A percentile compares a stretch with the other conserved stretches of the same genome.
These are phyloP conservation scores for Chelonia mydas DNA, from an alignment of 2,797 vertebrate species.

Conservation along the genomic window DNA sequence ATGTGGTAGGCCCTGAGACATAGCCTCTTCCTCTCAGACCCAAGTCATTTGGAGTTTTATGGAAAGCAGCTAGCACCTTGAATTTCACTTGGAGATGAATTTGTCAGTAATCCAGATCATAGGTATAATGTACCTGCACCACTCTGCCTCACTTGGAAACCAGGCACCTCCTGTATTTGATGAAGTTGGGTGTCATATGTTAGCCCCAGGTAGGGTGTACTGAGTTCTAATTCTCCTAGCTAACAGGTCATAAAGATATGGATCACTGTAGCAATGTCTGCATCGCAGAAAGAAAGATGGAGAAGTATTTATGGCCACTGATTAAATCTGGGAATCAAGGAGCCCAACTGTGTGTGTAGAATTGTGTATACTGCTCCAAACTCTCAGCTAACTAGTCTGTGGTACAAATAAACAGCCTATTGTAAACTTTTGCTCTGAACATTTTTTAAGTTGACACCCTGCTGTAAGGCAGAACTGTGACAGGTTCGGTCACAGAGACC, in stretches of 20 bases:
- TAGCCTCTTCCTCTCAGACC: neutral
- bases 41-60: neutral
- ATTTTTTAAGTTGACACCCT: neutral
- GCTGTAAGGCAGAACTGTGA: neutral
- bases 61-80: neutral
- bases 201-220: rapidly evolving
- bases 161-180: neutral
- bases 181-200: neutral
- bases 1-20: too few species aligned
- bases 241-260: neutral
- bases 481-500: too few species aligned
- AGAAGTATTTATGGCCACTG: neutral
- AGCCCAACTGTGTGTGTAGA: neutral
- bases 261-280: neutral
- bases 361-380: neutral
- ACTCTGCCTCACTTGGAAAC: neutral
- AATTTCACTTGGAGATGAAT: conserved; percentile 1
- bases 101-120: neutral
- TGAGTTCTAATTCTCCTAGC: neutral
- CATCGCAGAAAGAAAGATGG: neutral
- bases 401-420: neutral
- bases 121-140: neutral
- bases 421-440: neutral
- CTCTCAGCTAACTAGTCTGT: neutral
- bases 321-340: neutral